A percentile compares a stretch with the other conserved stretches of the same genome.
phyloP scores from a whole-genome alignment of 2,888 invertebrate species.

The Nezara viridula region DNA sequence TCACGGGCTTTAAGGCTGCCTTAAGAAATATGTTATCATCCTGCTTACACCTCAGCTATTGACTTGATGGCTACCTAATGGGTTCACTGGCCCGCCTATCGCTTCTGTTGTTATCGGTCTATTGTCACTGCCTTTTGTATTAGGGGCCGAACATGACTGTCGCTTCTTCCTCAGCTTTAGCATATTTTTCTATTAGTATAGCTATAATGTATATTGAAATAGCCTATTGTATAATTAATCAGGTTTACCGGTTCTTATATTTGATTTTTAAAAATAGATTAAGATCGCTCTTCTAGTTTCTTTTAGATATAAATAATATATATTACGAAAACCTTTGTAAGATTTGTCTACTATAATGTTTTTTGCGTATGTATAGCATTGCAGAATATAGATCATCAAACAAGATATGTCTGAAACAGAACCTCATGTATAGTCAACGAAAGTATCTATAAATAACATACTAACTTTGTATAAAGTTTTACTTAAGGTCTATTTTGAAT shows the following conservation, averaged over 20 bases:
- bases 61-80: conserved; percentile 17
- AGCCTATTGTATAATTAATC: neutral
- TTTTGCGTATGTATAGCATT: too few species aligned
- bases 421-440: too few species aligned
- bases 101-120: neutral
- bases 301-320: too few species aligned
- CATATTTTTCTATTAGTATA: neutral
- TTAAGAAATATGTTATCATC: conserved; percentile 27
- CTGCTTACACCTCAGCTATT: neutral
- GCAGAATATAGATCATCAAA: too few species aligned
- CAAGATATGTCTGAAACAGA: too few species aligned
- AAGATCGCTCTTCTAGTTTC: too few species aligned
- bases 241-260: neutral
- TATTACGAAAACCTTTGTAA: too few species aligned
- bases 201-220: neutral
- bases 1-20: neutral
- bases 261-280: too few species aligned
- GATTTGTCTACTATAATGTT: too few species aligned
- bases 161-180: neutral
- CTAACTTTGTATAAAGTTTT: too few species aligned
- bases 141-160: neutral
- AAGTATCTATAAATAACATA: too few species aligned
- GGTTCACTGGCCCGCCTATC: conserved; percentile 8
- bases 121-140: conserved; percentile 9
- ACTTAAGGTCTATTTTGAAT: too few species aligned